Percentiles rank a stretch among this genome's conserved stretches.
These are phyloP conservation scores for Oreochromis grahami DNA, from an alignment of 2,797 vertebrate genomes.

Conservation along the genomic window DNA sequence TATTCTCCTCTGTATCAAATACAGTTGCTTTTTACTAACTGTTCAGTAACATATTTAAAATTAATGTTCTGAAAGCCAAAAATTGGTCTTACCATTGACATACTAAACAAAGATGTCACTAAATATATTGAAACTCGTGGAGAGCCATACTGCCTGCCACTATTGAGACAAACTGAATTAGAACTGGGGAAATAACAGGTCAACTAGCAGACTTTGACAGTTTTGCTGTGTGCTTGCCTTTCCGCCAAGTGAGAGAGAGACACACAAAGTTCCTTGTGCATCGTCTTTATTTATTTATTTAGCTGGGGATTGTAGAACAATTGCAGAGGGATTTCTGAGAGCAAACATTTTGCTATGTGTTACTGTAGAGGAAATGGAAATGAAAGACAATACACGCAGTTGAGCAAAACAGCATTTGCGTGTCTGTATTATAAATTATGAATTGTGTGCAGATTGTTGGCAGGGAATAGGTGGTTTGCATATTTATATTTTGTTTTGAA, in stretches of 20 bases:
- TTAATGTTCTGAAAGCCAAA: not conserved
- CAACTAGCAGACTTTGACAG: slow-evolving; percentile 1
- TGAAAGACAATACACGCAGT: slow-evolving; percentile 2
- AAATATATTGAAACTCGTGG: not conserved
- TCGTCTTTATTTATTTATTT: not conserved
- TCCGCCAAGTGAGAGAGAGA: not conserved
- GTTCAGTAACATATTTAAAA: not conserved
- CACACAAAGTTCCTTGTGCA: slow-evolving; percentile 11
- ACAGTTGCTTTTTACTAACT: not conserved
- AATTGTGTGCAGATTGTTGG: slow-evolving; percentile 10
- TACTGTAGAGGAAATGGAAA: slow-evolving; percentile 14
- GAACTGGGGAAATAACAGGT: slow-evolving; percentile 1
- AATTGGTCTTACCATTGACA: not conserved
- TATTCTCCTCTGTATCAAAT: not conserved
- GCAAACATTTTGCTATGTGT: slow-evolving; percentile 17
- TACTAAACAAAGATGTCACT: not conserved
- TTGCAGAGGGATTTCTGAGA: slow-evolving; percentile 12
- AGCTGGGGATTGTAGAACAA: not conserved
- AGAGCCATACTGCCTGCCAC: not conserved
- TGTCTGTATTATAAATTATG: slow-evolving; percentile 35
- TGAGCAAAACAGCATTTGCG: not conserved
- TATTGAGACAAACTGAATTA: not conserved
- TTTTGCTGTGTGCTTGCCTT: not conserved
- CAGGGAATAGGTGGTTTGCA: not conserved
- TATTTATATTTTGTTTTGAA: not conserved